Evolutionary conservation across 2,113 vertebrate genomes (phyloP).

Genomic region (Petromus typicus): DNA sequence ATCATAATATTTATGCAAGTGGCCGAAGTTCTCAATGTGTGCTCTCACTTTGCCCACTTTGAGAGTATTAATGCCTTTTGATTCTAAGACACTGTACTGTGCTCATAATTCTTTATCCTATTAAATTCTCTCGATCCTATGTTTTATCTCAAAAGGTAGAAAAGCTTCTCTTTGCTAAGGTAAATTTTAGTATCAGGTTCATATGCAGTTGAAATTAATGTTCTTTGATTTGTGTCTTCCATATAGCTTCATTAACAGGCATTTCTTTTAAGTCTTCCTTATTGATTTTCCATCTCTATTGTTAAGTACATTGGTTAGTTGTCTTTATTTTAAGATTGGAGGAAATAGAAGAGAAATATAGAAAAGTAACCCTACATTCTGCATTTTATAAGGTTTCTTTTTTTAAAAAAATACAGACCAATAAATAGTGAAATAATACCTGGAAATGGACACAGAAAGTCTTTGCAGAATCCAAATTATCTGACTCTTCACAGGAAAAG

Average conservation of each 20-base stretch:
- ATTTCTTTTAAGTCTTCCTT: background rate
- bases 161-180: background rate
- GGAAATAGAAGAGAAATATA: conserved; percentile 75
- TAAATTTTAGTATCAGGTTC: background rate
- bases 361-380: conserved; percentile 73
- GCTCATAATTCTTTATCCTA: background rate
- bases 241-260: background rate
- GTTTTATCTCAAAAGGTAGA: background rate
- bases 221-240: background rate
- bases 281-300: background rate
- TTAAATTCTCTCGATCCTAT: background rate
- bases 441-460: conserved; percentile 79
- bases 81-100: background rate
- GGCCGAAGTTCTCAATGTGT: background rate
- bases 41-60: background rate
- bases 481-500: conserved; percentile 83
- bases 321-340: conserved; percentile 71
- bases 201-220: background rate
- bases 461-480: conserved; percentile 81
- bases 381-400: conserved; percentile 81
- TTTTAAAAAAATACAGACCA: conserved; percentile 2
- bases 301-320: conserved; percentile 56
- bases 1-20: background rate
- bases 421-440: conserved; percentile 81
- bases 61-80: background rate